A percentile compares a stretch with the other conserved stretches of the same genome.
Conservation (phyloP, 2,888 invertebrate species). For the Bursaphelenchus okinawaensis region DNA sequence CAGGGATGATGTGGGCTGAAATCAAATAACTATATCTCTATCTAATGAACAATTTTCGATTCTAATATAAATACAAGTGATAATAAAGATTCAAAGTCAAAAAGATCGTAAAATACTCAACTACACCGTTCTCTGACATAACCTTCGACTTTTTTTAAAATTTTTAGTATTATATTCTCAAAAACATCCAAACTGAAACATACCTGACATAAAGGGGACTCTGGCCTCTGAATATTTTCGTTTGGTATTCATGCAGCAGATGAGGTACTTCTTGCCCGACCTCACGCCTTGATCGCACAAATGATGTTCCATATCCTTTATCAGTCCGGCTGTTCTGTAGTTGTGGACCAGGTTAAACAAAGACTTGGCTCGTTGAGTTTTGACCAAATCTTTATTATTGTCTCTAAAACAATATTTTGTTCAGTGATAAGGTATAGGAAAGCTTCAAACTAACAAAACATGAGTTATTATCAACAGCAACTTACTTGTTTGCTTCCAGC, state of each 20-base stretch:
- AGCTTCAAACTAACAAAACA: too few species aligned
- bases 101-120: too few species aligned
- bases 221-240: background rate
- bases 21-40: too few species aligned
- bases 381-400: background rate
- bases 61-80: too few species aligned
- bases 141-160: too few species aligned
- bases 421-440: too few species aligned
- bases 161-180: background rate
- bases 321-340: constrained; percentile 8
- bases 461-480: background rate
- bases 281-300: constrained; percentile 11
- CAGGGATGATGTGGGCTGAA: too few species aligned
- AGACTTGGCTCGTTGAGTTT: background rate
- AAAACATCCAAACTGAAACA: background rate
- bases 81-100: too few species aligned
- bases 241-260: constrained; percentile 17
- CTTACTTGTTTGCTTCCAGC: background rate
- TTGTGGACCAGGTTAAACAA: constrained; percentile 8
- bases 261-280: constrained; percentile 15
- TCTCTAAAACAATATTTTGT: background rate
- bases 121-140: too few species aligned
- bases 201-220: constrained; percentile 14
- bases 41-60: too few species aligned
- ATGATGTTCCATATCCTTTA: constrained; percentile 6